phyloP scores from a whole-genome alignment of 2,888 invertebrate genomes.

The Dicranocentrus wangi region DNA sequence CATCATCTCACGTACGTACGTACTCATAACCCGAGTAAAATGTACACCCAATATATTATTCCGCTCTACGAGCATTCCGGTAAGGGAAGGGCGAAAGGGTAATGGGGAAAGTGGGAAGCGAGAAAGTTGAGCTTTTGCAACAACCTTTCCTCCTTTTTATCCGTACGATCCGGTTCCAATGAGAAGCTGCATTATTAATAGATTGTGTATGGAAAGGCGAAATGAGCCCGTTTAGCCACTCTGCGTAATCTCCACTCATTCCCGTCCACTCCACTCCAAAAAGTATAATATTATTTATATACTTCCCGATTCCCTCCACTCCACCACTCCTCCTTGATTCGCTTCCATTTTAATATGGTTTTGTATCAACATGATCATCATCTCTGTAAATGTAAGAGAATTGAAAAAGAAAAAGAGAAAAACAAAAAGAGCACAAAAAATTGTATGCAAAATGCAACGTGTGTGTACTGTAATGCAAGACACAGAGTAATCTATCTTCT shows the following conservation, averaged over 20 bases:
- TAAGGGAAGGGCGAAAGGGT: not conserved
- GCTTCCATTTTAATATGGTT: constrained; percentile 38
- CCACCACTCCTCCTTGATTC: not conserved
- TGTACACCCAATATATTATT: not conserved
- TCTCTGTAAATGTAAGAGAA: constrained; percentile 27
- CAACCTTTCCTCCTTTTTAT: not conserved
- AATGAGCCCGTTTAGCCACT: constrained; percentile 35
- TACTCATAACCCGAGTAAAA: not conserved
- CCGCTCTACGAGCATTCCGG: not conserved
- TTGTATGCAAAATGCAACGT: not conserved
- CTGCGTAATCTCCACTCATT: constrained; percentile 15
- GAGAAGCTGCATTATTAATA: constrained; percentile 56
- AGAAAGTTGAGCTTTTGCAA: constrained; percentile 4
- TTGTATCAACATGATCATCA: constrained; percentile 50
- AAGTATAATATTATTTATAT: not conserved
- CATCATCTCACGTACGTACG: constrained; percentile 5
- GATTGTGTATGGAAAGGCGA: constrained; percentile 23
- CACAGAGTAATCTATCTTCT: not conserved
- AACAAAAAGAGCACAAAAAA: constrained; percentile 1
- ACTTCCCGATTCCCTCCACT: not conserved
- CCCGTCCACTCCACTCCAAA: not conserved
- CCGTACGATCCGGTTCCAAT: not conserved
- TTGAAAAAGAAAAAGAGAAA: not conserved
- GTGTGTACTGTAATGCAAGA: not conserved
- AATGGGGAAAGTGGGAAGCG: constrained; percentile 24